Evolutionary conservation across 2,888 invertebrate genomes (phyloP).

Genomic region (Plagiodera versicolora): DNA sequence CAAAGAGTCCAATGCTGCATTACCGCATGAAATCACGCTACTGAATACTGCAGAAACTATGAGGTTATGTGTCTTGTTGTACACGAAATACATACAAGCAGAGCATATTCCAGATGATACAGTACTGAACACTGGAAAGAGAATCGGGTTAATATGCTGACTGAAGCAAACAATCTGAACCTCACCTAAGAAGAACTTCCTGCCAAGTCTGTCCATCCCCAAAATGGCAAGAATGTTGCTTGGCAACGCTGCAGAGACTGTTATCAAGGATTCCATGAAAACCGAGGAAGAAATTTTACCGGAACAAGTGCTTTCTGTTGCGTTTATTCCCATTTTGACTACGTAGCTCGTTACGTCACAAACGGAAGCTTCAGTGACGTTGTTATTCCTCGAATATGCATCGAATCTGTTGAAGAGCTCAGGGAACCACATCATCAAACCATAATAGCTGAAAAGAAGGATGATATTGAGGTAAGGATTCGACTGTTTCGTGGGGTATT

Average conservation of each 20-base stretch:
- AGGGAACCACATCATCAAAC: slow-evolving; percentile 97
- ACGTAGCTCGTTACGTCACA: slow-evolving; percentile 79
- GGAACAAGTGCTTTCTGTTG: slow-evolving; percentile 63
- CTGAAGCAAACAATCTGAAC: too few species aligned
- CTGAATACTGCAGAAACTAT: slow-evolving; percentile 84
- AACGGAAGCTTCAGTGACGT: slow-evolving; percentile 68
- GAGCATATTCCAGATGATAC: slow-evolving; percentile 83
- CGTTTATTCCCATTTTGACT: slow-evolving; percentile 64
- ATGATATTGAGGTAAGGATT: not conserved
- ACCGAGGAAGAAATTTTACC: slow-evolving; percentile 76
- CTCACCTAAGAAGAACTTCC: slow-evolving; percentile 80
- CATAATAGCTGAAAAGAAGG: slow-evolving; percentile 72
- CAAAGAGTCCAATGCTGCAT: slow-evolving; percentile 88
- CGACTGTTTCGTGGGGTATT: too few species aligned
- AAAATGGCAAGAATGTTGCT: slow-evolving; percentile 80
- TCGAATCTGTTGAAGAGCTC: slow-evolving; percentile 91
- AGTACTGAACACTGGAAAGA: slow-evolving; percentile 74
- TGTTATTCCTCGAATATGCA: slow-evolving; percentile 71
- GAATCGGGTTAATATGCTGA: not conserved
- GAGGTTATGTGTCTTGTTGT: slow-evolving; percentile 80
- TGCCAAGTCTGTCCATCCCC: slow-evolving; percentile 83
- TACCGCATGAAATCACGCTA: slow-evolving; percentile 85
- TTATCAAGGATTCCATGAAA: slow-evolving; percentile 84
- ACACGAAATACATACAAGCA: slow-evolving; percentile 82
- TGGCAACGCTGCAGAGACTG: slow-evolving; percentile 82